Conservation (phyloP, 2,797 vertebrate genomes). For the Platalea minor region DNA sequence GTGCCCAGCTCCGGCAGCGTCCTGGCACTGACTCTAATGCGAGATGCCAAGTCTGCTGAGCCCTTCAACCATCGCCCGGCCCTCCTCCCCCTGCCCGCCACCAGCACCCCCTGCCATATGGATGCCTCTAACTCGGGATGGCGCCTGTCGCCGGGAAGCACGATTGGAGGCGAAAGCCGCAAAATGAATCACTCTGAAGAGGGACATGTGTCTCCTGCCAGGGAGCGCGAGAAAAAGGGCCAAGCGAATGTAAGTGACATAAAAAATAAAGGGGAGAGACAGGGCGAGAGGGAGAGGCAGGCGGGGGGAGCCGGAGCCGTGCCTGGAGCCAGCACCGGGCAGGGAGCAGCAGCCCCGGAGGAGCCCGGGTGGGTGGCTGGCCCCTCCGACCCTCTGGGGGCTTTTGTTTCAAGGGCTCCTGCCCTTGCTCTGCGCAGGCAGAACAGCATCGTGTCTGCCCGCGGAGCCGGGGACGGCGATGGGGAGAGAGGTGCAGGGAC, state of each 20-base stretch:
- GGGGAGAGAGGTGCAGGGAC: neutral
- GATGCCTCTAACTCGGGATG: slow-evolving; percentile 50
- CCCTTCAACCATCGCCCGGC: neutral
- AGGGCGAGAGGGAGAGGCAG: neutral
- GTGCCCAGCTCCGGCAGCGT: slow-evolving; percentile 54
- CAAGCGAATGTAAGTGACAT: slow-evolving; percentile 63
- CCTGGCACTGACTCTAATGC: slow-evolving; percentile 49
- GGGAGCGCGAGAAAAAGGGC: slow-evolving; percentile 18
- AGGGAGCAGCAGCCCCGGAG: neutral
- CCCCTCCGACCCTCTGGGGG: neutral
- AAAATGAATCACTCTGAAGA: slow-evolving; percentile 50
- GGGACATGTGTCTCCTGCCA: slow-evolving; percentile 76
- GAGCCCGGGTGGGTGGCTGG: neutral
- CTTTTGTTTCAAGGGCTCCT: neutral
- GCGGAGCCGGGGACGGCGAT: neutral
- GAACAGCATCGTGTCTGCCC: neutral
- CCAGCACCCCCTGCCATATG: slow-evolving; percentile 58
- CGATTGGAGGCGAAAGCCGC: neutral
- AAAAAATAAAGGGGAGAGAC: slow-evolving; percentile 47
- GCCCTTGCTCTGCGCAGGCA: neutral
- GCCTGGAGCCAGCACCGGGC: neutral
- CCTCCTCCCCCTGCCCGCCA: neutral
- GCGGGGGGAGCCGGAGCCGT: neutral
- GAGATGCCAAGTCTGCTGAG: slow-evolving; percentile 64
- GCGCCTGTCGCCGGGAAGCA: slow-evolving; percentile 7